Evolutionary conservation across 2,888 invertebrate species (phyloP).

Genomic region (Cheilosia urbana): DNA sequence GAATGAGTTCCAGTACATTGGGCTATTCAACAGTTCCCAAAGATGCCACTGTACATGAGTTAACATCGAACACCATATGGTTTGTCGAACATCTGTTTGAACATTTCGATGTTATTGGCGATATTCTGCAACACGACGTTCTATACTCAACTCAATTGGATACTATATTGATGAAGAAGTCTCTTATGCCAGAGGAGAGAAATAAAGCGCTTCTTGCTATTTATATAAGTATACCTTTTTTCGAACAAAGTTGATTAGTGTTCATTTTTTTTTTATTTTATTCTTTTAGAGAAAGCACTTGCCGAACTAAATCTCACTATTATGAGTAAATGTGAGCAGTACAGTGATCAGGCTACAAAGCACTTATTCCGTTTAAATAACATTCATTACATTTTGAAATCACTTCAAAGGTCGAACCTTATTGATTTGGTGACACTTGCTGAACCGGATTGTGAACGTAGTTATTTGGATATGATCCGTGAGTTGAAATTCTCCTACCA

Average conservation of each 20-base stretch:
- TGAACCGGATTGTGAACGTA: constrained; percentile 93
- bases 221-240: constrained; percentile 89
- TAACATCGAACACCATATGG: constrained; percentile 96
- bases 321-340: constrained; percentile 95
- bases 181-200: constrained; percentile 84
- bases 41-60: constrained; percentile 99
- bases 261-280: constrained; percentile 6
- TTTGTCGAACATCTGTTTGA: constrained; percentile 94
- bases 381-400: constrained; percentile 96
- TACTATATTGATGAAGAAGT: constrained; percentile 84
- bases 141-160: constrained; percentile 85
- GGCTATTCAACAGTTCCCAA: constrained; percentile 86
- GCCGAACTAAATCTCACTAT: constrained; percentile 95
- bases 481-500: constrained; percentile 88
- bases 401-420: constrained; percentile 92
- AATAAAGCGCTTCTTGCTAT: constrained; percentile 89
- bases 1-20: constrained; percentile 82
- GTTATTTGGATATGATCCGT: constrained; percentile 93
- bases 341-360: constrained; percentile 92
- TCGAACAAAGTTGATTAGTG: background rate
- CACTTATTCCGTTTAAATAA: constrained; percentile 97
- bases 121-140: constrained; percentile 87
- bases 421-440: constrained; percentile 92
- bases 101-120: constrained; percentile 89
- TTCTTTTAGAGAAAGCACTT: constrained; percentile 90